Evolutionary conservation across 2,113 vertebrate genomes (phyloP).

Genomic region (Limanda limanda): DNA sequence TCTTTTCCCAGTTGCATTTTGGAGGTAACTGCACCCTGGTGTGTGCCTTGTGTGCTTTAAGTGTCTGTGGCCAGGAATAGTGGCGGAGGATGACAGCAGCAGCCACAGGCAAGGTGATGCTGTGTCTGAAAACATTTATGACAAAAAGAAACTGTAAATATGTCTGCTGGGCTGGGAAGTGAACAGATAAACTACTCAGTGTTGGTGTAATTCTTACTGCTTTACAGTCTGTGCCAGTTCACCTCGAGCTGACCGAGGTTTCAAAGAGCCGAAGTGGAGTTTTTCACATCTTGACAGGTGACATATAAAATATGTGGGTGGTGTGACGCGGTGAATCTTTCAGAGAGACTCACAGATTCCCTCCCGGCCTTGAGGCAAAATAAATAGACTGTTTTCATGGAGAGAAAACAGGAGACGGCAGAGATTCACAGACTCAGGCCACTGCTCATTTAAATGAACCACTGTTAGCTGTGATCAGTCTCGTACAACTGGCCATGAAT

Average conservation of each 20-base stretch:
- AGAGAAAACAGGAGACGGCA: constrained; percentile 17
- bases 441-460: background rate
- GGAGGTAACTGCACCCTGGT: background rate
- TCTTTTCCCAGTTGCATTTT: constrained; percentile 15
- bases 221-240: constrained; percentile 14
- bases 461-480: background rate
- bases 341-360: constrained; percentile 25
- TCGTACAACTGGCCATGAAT: background rate
- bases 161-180: constrained; percentile 10
- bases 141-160: constrained; percentile 28
- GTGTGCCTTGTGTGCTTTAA: constrained; percentile 8
- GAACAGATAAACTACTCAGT: constrained; percentile 11
- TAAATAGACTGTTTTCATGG: constrained; percentile 40
- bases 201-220: background rate
- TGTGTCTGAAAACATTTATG: constrained; percentile 52
- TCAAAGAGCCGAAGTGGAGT: constrained; percentile 23
- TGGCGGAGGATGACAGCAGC: background rate
- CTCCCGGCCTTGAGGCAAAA: constrained; percentile 50
- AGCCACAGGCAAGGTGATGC: constrained; percentile 53
- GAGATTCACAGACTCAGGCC: background rate
- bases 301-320: constrained; percentile 54
- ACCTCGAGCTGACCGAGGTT: constrained; percentile 16
- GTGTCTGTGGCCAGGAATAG: constrained; percentile 35
- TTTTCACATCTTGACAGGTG: constrained; percentile 59
- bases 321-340: constrained; percentile 29